Evolutionary conservation across 53 echinoderm and acorn worm genomes (phyloP).

Genomic region (Stichopus horrens): DNA sequence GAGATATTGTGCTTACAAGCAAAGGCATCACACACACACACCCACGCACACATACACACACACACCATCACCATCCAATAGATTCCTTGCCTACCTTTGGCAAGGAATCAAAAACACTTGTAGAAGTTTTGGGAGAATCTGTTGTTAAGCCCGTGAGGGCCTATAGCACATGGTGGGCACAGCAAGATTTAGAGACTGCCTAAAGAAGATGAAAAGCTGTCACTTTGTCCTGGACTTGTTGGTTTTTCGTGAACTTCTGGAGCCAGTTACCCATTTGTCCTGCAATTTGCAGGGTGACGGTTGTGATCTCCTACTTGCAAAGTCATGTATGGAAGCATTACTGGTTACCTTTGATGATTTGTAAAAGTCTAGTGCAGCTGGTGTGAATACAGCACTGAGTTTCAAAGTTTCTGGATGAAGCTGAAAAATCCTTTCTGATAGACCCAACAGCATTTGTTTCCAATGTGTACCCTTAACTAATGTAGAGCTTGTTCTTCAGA

Average conservation of each 20-base stretch:
- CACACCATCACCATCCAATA: no score
- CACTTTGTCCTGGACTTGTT: constrained; percentile 54
- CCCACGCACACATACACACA: no score
- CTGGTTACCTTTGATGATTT: constrained; percentile 21
- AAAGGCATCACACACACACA: no score
- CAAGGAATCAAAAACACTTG: constrained; percentile 3
- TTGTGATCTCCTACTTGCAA: constrained; percentile 36
- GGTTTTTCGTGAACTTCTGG: constrained; percentile 47
- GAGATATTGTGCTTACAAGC: no score
- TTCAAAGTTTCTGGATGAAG: constrained; percentile 5
- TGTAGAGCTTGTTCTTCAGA: constrained; percentile 3
- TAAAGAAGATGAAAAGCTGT: constrained; percentile 54
- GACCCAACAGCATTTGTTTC: constrained; percentile 30
- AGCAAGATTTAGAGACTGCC: constrained; percentile 49
- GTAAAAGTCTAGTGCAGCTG: not conserved
- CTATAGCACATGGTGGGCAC: not conserved
- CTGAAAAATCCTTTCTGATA: constrained; percentile 21
- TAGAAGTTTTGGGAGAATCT: constrained; percentile 19
- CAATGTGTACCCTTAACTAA: constrained; percentile 8
- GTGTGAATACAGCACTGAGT: not conserved
- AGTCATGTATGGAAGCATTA: constrained; percentile 5
- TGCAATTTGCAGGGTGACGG: constrained; percentile 51
- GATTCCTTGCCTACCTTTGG: no score
- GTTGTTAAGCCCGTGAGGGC: not conserved
- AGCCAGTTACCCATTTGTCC: constrained; percentile 52